A percentile compares a stretch with the other conserved stretches of the same genome.
phyloP scores from a whole-genome alignment of 2,888 invertebrate species.

The Pseudococcus viburni region DNA sequence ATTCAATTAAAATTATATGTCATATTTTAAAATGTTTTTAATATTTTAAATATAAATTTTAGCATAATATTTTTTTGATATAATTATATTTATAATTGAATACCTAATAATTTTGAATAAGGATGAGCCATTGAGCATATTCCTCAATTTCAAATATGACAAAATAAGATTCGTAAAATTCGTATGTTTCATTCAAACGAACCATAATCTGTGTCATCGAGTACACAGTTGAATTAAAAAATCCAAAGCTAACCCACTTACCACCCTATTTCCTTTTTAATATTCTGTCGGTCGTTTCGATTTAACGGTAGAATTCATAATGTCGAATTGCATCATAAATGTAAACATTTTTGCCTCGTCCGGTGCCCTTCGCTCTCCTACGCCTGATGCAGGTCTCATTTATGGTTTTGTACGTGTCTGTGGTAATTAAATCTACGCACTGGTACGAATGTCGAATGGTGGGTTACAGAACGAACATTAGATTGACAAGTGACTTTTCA shows the following conservation, averaged over 20 bases:
- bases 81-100: too few species aligned
- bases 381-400: not conserved
- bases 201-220: conserved; percentile 10
- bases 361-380: not conserved
- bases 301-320: conserved; percentile 8
- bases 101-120: too few species aligned
- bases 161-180: too few species aligned
- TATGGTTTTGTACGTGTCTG: conserved; percentile 15
- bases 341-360: conserved; percentile 19
- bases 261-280: conserved; percentile 43
- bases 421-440: not conserved
- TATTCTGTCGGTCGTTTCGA: conserved; percentile 40
- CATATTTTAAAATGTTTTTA: too few species aligned
- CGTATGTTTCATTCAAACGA: too few species aligned
- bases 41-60: too few species aligned
- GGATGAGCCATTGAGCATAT: too few species aligned
- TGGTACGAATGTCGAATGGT: not conserved
- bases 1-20: too few species aligned
- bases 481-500: too few species aligned
- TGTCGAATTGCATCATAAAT: conserved; percentile 39
- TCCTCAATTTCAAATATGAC: too few species aligned
- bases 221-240: not conserved
- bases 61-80: too few species aligned
- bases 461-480: too few species aligned
- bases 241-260: conserved; percentile 29